These are phyloP conservation scores for Gopherus evgoodei DNA, from an alignment of 2,113 vertebrate species.

Conservation along the genomic window DNA sequence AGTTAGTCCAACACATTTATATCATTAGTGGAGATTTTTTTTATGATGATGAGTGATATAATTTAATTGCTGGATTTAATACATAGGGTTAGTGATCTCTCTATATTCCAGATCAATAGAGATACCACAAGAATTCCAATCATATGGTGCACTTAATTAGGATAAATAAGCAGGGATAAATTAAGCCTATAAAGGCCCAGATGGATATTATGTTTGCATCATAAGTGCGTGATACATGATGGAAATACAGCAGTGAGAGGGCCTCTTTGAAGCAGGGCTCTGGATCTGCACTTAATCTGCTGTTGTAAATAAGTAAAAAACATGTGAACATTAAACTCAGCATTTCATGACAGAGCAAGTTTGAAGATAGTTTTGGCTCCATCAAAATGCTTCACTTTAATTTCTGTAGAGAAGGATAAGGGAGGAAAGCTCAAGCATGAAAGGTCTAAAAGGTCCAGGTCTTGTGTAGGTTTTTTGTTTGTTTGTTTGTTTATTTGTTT, in stretches of 20 bases:
- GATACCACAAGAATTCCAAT: conserved; percentile 63
- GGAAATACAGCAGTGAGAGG: conserved; percentile 45
- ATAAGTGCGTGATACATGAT: conserved; percentile 40
- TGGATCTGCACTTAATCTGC: conserved; percentile 45
- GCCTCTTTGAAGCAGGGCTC: conserved; percentile 56
- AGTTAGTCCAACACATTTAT: conserved; percentile 46
- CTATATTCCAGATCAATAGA: conserved; percentile 46
- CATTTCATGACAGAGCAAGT: conserved; percentile 34
- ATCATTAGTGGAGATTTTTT: conserved; percentile 36
- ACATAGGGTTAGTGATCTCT: conserved; percentile 58
- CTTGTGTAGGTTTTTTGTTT: neutral
- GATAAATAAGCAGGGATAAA: conserved; percentile 60
- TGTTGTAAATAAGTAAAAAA: conserved; percentile 45
- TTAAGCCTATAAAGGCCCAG: conserved; percentile 56
- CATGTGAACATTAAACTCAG: conserved; percentile 60
- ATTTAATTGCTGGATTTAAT: conserved; percentile 64
- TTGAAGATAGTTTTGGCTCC: conserved; percentile 27
- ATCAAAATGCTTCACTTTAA: neutral
- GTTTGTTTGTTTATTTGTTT: neutral
- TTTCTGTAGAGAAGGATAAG: neutral
- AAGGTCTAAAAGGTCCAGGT: conserved; percentile 7
- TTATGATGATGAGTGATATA: conserved; percentile 44
- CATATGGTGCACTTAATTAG: conserved; percentile 61
- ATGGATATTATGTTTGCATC: conserved; percentile 60
- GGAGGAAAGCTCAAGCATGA: neutral